Evolutionary conservation across 2,888 invertebrate species (phyloP).

Genomic region (Callinectes sapidus): DNA sequence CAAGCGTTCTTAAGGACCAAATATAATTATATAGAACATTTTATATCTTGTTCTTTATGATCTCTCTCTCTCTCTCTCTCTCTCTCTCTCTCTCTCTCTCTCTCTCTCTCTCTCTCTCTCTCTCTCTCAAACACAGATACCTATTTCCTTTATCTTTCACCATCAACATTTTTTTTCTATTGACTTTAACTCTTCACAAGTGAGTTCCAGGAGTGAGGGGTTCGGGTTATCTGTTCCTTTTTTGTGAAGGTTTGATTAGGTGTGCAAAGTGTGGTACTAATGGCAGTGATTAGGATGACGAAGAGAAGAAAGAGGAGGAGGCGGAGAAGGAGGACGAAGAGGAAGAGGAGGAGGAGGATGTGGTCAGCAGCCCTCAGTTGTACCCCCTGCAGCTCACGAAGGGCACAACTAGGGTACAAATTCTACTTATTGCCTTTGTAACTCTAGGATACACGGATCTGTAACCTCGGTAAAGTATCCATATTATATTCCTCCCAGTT

Average conservation of each 20-base stretch:
- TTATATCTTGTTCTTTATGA: background rate
- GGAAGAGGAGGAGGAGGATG: background rate
- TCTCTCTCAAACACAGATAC: background rate
- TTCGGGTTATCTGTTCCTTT: background rate
- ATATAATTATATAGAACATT: background rate
- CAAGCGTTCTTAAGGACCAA: background rate
- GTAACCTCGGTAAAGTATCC: background rate
- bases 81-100: background rate
- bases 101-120: constrained; percentile 18
- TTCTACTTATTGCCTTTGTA: background rate
- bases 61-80: constrained; percentile 17
- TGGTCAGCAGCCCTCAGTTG: background rate
- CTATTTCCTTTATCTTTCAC: background rate
- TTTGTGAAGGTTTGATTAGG: background rate
- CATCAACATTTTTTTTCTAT: background rate
- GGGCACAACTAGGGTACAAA: background rate
- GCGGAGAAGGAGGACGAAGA: background rate
- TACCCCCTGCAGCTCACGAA: background rate
- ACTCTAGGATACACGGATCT: background rate
- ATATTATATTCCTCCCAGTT: background rate
- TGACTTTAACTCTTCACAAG: background rate
- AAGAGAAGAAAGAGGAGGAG: background rate
- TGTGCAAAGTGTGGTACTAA: background rate
- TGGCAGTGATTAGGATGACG: constrained; percentile 14
- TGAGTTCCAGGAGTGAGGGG: background rate